These are phyloP conservation scores for Stigmatopora nigra DNA, from an alignment of 2,113 vertebrate species.

Conservation along the genomic window DNA sequence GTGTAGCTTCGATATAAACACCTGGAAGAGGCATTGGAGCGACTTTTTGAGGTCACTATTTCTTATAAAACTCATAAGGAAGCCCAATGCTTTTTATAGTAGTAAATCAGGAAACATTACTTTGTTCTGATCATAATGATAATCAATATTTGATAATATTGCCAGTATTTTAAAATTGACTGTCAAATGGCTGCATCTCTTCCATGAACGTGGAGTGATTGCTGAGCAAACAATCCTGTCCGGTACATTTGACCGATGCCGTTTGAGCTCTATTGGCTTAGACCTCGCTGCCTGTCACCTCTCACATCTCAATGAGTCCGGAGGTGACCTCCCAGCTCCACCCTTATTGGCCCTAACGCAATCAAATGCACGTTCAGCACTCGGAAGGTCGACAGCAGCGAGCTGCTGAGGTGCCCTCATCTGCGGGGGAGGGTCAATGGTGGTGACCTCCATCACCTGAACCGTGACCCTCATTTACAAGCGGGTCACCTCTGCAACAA, in stretches of 20 bases:
- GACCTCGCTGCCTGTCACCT: slow-evolving; percentile 71
- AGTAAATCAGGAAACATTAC: not conserved
- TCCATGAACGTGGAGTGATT: slow-evolving; percentile 51
- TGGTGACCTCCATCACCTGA: slow-evolving; percentile 65
- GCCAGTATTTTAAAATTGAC: not conserved
- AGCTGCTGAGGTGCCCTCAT: slow-evolving; percentile 49
- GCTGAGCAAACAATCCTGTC: slow-evolving; percentile 72
- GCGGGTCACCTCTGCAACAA: slow-evolving; percentile 72
- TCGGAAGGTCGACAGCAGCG: slow-evolving; percentile 57
- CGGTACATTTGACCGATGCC: slow-evolving; percentile 64
- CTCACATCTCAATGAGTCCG: slow-evolving; percentile 68
- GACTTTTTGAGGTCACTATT: too few relatives aligned
- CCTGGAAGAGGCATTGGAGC: not conserved
- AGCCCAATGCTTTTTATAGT: too few relatives aligned
- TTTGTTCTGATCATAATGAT: not conserved
- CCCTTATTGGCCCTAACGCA: slow-evolving; percentile 73
- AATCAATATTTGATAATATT: not conserved
- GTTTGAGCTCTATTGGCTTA: slow-evolving; percentile 69
- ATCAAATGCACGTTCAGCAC: slow-evolving; percentile 75
- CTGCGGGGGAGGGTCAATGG: slow-evolving; percentile 54
- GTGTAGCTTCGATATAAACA: not conserved
- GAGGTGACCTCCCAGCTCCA: slow-evolving; percentile 66
- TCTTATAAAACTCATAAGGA: too few relatives aligned
- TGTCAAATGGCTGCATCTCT: slow-evolving; percentile 30
- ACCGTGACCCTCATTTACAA: slow-evolving; percentile 75